phyloP scores from a whole-genome alignment of 2,113 vertebrate genomes.

The Triplophysa tibetana region DNA sequence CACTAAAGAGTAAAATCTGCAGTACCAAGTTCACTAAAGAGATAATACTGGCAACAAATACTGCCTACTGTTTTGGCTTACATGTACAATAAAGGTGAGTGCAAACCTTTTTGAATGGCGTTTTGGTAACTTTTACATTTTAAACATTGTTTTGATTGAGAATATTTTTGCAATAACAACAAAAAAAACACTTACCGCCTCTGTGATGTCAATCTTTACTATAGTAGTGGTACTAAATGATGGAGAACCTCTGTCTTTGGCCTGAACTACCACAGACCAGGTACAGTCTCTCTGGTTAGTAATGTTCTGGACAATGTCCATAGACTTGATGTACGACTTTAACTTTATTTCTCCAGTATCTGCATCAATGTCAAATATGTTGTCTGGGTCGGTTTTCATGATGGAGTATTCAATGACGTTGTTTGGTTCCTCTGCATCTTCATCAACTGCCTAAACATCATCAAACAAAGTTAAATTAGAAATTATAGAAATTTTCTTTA shows the following conservation, averaged over 20 bases:
- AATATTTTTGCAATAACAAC: too few species aligned
- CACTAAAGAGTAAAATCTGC: too few species aligned
- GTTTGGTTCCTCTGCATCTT: slow-evolving; percentile 94
- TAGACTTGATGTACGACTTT: slow-evolving; percentile 90
- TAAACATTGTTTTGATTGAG: not conserved
- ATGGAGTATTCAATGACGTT: slow-evolving; percentile 97
- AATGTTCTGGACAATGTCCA: slow-evolving; percentile 93
- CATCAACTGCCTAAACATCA: slow-evolving; percentile 83
- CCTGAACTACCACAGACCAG: slow-evolving; percentile 95
- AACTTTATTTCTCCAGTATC: slow-evolving; percentile 91
- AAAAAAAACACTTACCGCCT: slow-evolving; percentile 80
- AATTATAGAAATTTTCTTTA: not conserved
- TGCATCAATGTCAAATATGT: slow-evolving; percentile 91
- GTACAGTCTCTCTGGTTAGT: slow-evolving; percentile 82
- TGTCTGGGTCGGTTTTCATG: slow-evolving; percentile 89
- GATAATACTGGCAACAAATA: too few species aligned
- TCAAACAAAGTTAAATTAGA: not conserved
- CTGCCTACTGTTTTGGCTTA: too few species aligned
- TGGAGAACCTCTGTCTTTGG: slow-evolving; percentile 88
- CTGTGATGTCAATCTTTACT: slow-evolving; percentile 93
- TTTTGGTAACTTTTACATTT: not conserved
- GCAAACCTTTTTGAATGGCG: not conserved
- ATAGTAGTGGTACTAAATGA: slow-evolving; percentile 94
- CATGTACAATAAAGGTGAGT: too few species aligned
- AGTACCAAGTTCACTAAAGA: too few species aligned